Base-by-base conservation (phyloP, 2,888 invertebrate genomes). In the Punctoribates punctum region DNA sequence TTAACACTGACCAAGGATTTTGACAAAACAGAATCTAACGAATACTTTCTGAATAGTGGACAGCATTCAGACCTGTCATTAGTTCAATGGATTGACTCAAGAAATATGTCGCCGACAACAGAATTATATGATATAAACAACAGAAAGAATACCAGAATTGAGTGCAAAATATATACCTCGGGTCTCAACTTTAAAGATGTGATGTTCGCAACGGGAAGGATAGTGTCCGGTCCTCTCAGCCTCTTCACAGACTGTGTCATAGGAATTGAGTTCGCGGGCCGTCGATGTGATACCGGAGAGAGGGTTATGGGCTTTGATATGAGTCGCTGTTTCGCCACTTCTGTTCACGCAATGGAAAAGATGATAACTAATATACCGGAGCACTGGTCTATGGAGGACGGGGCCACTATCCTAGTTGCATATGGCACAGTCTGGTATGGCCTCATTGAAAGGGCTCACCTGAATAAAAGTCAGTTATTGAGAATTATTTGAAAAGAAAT, bases 251-350 rank as follows among this genome's bases (percentile, higher is more conserved):
- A 98, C 81, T 96, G 96, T 85, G 91, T 97, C 80, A 87, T 96
- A 77, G 96, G 96, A 60, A 86, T 96, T 81, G 96, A 97, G 85
- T 96, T 96, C 85, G 88, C 95, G 78, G 96, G 96, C 0, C 76
- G 82, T 76, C 88, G 91, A 20, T 88, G 91, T 82, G 85, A 88
- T 0, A 82, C 84, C 75, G 94, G 94, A 15, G 86, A 87, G 74
- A 88, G 95, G 79, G 90, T 96, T 0, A 96, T 96, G 95, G 94
- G 95, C 80, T 91, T 94, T 89, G 90, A 95, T 17, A 90, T 91
- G 51, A 93, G 94, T 15, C 89, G 90, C 81, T 97, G 97, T 15
- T 92, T 93, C 51, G 89, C 90, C 15, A 92, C 97, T 74, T 42
- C 77, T 29, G 15, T 87, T 88, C 85, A 92, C 65, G 93, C 93